These are phyloP conservation scores for Philaethria dido DNA, from an alignment of 2,888 invertebrate genomes.

Conservation along the genomic window DNA sequence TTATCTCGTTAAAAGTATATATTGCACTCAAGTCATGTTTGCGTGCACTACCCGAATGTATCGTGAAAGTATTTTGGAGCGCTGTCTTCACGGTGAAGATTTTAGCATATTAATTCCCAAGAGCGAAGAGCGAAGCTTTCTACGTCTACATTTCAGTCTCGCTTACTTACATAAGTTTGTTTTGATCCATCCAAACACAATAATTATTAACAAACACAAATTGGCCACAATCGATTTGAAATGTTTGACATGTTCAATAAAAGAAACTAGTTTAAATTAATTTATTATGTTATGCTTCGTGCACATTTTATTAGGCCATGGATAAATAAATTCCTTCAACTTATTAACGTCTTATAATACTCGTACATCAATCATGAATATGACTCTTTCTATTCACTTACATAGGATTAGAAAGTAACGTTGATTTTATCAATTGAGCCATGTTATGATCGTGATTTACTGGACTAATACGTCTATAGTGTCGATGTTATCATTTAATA, in stretches of 20 bases:
- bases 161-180: constrained; percentile 52
- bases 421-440: constrained; percentile 54
- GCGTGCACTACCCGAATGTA: constrained; percentile 71
- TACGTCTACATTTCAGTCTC: constrained; percentile 59
- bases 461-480: constrained; percentile 51
- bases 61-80: constrained; percentile 80
- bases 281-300: constrained; percentile 20
- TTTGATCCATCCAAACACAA: constrained; percentile 23
- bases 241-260: constrained; percentile 20
- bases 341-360: not conserved
- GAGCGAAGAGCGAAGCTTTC: constrained; percentile 68
- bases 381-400: constrained; percentile 37
- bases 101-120: constrained; percentile 76
- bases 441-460: constrained; percentile 51
- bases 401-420: constrained; percentile 74
- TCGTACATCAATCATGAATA: not conserved
- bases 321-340: constrained; percentile 4
- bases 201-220: not conserved
- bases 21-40: constrained; percentile 64
- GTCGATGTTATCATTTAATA: constrained; percentile 64
- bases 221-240: constrained; percentile 15
- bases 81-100: constrained; percentile 71
- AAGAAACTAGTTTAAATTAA: constrained; percentile 22
- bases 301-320: constrained; percentile 26
- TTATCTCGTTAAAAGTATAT: constrained; percentile 57